These are phyloP conservation scores for Ascidia mentula DNA, from an alignment of 23 tunicate species.

Conservation along the genomic window DNA sequence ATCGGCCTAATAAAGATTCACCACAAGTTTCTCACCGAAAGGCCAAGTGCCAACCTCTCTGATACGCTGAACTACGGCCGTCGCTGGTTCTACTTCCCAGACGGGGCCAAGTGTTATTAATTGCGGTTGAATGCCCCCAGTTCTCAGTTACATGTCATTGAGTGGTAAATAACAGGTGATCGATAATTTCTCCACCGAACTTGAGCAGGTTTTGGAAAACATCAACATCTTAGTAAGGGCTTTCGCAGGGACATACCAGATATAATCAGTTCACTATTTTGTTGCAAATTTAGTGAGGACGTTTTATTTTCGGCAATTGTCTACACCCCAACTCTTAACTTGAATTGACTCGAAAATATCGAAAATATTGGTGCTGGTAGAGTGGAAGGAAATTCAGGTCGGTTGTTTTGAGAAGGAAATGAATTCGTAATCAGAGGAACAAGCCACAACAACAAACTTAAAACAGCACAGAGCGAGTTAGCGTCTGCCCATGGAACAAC, in stretches of 20 bases:
- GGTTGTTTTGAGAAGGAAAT: not conserved
- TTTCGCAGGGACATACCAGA: too few species aligned
- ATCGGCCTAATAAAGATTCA: not conserved
- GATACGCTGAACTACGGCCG: not conserved
- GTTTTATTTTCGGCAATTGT: too few species aligned
- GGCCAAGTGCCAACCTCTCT: not conserved
- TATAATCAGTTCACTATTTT: too few species aligned
- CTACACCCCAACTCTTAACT: too few species aligned
- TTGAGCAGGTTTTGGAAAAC: too few species aligned
- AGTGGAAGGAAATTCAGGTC: too few species aligned
- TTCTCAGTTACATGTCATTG: not conserved
- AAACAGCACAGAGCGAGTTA: not conserved
- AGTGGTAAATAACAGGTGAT: not conserved
- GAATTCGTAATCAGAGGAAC: not conserved
- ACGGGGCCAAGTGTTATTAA: not conserved
- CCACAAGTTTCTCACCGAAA: slow-evolving; percentile 5
- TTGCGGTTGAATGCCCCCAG: not conserved
- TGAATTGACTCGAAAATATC: too few species aligned
- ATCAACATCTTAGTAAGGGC: too few species aligned
- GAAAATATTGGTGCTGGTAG: too few species aligned
- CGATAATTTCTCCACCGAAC: too few species aligned
- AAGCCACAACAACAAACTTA: not conserved
- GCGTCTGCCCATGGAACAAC: not conserved
- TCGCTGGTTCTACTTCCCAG: not conserved
- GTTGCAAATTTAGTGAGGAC: too few species aligned